Evolutionary conservation across 2,888 invertebrate genomes (phyloP).

Genomic region (Fabriciana adippe): DNA sequence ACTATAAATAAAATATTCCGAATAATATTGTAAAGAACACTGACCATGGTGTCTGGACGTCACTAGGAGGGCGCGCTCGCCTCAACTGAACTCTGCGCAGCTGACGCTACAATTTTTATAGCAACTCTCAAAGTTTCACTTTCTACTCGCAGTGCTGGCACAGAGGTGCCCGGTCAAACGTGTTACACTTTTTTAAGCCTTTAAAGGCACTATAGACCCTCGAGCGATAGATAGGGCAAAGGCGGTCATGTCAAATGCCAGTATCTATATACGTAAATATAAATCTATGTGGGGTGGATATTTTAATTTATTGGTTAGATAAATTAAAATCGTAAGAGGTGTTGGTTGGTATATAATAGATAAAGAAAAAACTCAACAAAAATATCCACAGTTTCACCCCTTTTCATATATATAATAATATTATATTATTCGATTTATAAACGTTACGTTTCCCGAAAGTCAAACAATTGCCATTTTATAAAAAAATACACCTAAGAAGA

Average conservation of each 20-base stretch:
- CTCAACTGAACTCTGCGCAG: conserved; percentile 65
- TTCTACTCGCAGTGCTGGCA: conserved; percentile 58
- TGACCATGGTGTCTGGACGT: conserved; percentile 70
- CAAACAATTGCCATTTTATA: too few relatives aligned
- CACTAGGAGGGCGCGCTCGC: conserved; percentile 55
- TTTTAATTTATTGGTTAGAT: too few relatives aligned
- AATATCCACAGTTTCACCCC: too few relatives aligned
- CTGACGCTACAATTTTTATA: conserved; percentile 75
- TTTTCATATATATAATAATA: too few relatives aligned
- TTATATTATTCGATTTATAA: too few relatives aligned
- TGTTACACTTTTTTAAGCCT: conserved; percentile 73
- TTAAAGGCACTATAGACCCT: conserved; percentile 62
- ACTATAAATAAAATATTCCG: conserved; percentile 51
- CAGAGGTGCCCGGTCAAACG: conserved; percentile 56
- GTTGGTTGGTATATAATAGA: too few relatives aligned
- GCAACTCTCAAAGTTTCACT: conserved; percentile 74
- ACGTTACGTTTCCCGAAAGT: too few relatives aligned
- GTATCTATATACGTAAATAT: too few relatives aligned
- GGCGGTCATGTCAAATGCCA: conserved; percentile 13
- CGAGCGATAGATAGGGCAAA: conserved; percentile 24
- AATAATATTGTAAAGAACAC: conserved; percentile 62
- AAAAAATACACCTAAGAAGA: too few relatives aligned
- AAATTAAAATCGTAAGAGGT: too few relatives aligned
- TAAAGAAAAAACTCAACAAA: too few relatives aligned
- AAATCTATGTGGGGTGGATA: too few relatives aligned